Percentiles rank a stretch among this genome's conserved stretches.
phyloP scores from a whole-genome alignment of 2,113 vertebrate genomes.

The Clarias gariepinus region DNA sequence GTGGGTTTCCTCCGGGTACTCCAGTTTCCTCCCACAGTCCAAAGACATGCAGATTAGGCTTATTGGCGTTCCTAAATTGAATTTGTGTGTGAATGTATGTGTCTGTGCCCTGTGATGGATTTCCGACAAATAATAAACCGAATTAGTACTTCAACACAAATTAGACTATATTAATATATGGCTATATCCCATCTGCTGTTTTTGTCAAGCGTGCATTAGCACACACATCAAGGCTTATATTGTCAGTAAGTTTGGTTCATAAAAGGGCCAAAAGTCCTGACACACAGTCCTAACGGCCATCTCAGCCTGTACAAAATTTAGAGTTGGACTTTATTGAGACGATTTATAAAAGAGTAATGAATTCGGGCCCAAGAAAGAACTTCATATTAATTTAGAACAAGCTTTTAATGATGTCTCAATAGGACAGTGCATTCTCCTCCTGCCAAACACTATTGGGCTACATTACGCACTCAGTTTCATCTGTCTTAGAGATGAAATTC shows the following conservation, averaged over 20 bases:
- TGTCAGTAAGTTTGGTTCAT: neutral
- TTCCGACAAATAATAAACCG: neutral
- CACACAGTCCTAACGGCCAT: neutral
- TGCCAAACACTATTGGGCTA: neutral
- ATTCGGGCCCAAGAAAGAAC: neutral
- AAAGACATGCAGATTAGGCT: no score
- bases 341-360: slow-evolving; percentile 9
- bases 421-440: neutral
- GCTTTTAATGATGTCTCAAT: slow-evolving; percentile 18
- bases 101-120: neutral
- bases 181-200: neutral
- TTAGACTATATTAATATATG: neutral
- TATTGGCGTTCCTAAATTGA: no score
- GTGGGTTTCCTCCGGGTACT: no score
- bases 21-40: no score
- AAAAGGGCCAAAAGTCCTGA: neutral
- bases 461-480: neutral
- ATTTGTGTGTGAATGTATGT: no score
- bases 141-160: neutral
- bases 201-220: neutral
- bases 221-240: neutral
- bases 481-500: no score
- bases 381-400: slow-evolving; percentile 6
- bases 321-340: slow-evolving; percentile 2
- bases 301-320: neutral